These are phyloP conservation scores for Tetheella fluctuosa DNA, from an alignment of 2,888 invertebrate species.

Conservation along the genomic window DNA sequence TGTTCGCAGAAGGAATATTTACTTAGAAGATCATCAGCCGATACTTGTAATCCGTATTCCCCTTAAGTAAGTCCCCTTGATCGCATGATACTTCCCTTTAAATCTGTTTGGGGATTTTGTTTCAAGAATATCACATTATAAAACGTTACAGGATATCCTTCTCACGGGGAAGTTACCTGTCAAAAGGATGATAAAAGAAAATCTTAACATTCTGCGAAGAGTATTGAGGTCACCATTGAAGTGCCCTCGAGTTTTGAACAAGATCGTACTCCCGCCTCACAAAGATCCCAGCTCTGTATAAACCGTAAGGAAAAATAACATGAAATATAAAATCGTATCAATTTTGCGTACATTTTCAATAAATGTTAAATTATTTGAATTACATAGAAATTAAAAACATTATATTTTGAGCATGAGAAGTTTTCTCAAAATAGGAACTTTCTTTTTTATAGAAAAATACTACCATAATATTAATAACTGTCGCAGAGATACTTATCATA, in stretches of 20 bases:
- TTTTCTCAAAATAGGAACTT: no score
- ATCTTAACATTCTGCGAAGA: conserved; percentile 30
- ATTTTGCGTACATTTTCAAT: background rate
- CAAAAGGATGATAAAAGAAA: conserved; percentile 54
- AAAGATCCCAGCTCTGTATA: conserved; percentile 35
- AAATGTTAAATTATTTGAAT: no score
- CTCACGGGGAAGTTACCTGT: conserved; percentile 48
- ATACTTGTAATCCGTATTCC: conserved; percentile 14
- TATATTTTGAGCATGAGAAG: conserved; percentile 9
- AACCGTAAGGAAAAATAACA: conserved; percentile 14
- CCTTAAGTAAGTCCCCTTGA: conserved; percentile 14
- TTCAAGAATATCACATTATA: conserved; percentile 43
- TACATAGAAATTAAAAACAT: no score
- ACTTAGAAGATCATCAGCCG: background rate
- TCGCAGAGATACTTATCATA: no score
- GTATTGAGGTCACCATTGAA: conserved; percentile 51
- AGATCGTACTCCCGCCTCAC: conserved; percentile 39
- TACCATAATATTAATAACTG: no score
- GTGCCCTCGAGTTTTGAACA: conserved; percentile 46
- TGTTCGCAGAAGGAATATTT: no score
- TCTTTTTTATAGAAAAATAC: no score
- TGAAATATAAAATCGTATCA: background rate
- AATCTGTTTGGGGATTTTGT: conserved; percentile 30
- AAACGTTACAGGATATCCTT: conserved; percentile 49
- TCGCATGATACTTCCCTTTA: conserved; percentile 3